A percentile compares a stretch with the other conserved stretches of the same genome.
phyloP scores from a whole-genome alignment of 2,113 vertebrate genomes.

The Chloropsis hardwickii region DNA sequence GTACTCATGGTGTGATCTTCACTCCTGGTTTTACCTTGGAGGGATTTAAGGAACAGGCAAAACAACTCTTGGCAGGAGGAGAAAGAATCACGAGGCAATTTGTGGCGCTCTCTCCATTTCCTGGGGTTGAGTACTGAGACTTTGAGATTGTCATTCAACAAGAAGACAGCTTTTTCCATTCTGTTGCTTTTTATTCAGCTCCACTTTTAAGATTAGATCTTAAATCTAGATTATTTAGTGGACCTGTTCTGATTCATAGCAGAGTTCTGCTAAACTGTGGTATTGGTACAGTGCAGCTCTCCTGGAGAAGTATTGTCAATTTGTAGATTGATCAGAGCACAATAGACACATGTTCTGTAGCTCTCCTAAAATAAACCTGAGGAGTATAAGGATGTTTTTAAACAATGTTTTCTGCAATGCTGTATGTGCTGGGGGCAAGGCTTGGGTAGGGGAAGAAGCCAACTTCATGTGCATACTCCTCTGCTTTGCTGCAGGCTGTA shows the following conservation, averaged over 20 bases:
- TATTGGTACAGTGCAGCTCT: not conserved
- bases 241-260: not conserved
- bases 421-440: not conserved
- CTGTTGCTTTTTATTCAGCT: not conserved
- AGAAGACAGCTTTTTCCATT: not conserved
- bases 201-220: not conserved
- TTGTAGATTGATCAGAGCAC: not conserved
- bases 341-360: not conserved
- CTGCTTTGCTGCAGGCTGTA: slow-evolving; percentile 75
- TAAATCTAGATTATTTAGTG: not conserved
- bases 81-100: not conserved
- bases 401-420: not conserved
- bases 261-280: not conserved
- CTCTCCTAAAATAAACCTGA: not conserved
- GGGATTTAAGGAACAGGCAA: not conserved
- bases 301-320: not conserved
- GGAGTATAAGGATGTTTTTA: not conserved
- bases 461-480: not conserved
- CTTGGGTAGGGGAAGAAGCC: not conserved
- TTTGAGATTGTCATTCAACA: not conserved
- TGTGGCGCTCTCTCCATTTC: not conserved
- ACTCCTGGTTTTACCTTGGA: not conserved
- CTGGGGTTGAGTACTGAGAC: not conserved
- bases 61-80: not conserved
- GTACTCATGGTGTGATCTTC: not conserved